Base-by-base conservation (phyloP, 2,797 vertebrate species). In the Serranus cabrilla region DNA sequence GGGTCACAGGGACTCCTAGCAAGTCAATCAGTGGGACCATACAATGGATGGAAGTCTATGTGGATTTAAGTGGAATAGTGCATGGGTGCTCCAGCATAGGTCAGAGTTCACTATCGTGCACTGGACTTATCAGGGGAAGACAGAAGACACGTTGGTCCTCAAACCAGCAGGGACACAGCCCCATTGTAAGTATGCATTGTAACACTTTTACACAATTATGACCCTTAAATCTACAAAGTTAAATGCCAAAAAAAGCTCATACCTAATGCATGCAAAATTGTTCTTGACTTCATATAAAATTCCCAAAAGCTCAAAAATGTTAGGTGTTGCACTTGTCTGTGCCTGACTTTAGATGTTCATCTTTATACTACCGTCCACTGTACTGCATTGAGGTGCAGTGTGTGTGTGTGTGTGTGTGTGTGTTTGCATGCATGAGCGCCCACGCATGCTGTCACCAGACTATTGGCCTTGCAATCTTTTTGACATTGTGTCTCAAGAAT, bases 101-200 rank as follows among this genome's bases (percentile, higher is more conserved):
- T 91, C 85, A 87, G 76, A 90, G 89, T 80, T 90, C 81, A 83
- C 76, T 59, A 93, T 91, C 89, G 93, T 95, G 95, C 94, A 94
- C 95, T 96, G 96, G 97, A 95, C 96, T 95, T 91, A 92, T 93
- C 93, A 93, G 92, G 94, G 90, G 91, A 93, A 95, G 91, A 95
- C 94, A 94, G 93, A 91, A 81, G 80, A 89, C 50, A 61, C 68
- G 20, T 82, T 76, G 77, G 86, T 88, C 71, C 51, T 83, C 40
- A 80, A 84, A 81, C 81, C 91, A 81, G 80, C 91, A 86, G 89
- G 89, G 84, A 93, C 87, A 78, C 89, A 87, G 88, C 85, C 72
- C 86, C 80, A 84, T 91, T 94, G 95, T 95, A 81, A 95, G 95
- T 95, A 95, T 87, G 45, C 56, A 68, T 56, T 34, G 42, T 17